Evolutionary conservation across 37 sponge, comb jelly and placozoan genomes (phyloP).

Genomic region (Dysidea cf. avara): DNA sequence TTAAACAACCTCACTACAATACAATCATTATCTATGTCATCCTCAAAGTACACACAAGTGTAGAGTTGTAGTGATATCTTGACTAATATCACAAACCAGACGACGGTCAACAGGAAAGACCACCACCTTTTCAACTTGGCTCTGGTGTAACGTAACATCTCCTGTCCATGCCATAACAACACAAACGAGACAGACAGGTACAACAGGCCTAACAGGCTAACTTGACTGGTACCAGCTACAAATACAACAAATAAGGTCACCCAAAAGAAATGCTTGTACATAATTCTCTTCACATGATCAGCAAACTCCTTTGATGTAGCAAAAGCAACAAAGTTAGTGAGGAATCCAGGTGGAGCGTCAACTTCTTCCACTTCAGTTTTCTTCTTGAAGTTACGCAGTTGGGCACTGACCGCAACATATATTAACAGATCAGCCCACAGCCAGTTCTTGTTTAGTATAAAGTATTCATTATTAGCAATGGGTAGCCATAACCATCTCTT

Average conservation of each 20-base stretch:
- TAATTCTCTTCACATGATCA: conserved; percentile 33
- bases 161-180: conserved; percentile 63
- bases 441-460: conserved; percentile 49
- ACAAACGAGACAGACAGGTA: conserved; percentile 56
- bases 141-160: conserved; percentile 33
- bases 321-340: no score
- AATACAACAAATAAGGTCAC: conserved; percentile 69
- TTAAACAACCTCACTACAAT: no score
- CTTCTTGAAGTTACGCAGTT: neutral
- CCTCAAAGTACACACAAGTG: no score
- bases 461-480: conserved; percentile 24
- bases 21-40: no score
- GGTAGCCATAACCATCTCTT: conserved; percentile 75
- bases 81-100: conserved; percentile 32
- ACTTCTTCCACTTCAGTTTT: neutral
- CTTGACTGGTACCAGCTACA: conserved; percentile 49
- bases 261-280: conserved; percentile 78
- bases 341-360: neutral
- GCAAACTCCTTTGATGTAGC: neutral
- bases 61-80: no score
- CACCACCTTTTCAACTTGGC: conserved; percentile 20
- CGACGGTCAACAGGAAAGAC: conserved; percentile 28
- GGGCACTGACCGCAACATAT: neutral
- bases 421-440: conserved; percentile 50
- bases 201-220: conserved; percentile 70